phyloP scores from a whole-genome alignment of 2,113 vertebrate genomes.

The Nycticebus coucang region DNA sequence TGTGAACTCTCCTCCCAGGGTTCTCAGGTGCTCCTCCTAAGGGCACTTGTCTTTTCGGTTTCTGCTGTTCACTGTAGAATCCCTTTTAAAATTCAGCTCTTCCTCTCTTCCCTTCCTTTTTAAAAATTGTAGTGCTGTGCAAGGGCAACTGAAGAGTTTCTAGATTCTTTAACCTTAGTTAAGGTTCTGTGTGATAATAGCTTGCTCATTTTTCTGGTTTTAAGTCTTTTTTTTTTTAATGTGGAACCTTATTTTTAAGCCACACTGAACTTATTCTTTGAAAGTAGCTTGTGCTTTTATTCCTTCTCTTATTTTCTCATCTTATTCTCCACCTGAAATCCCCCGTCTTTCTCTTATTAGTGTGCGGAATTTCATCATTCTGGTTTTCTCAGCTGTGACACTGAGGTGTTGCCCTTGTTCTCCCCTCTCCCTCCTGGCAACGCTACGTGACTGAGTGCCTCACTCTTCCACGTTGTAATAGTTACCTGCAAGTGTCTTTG shows the following conservation, averaged over 20 bases:
- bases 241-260: neutral
- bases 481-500: neutral
- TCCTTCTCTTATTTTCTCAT: neutral
- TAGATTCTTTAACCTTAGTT: neutral
- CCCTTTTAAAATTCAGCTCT: neutral
- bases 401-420: neutral
- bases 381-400: neutral
- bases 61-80: neutral
- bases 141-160: neutral
- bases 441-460: neutral
- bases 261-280: neutral
- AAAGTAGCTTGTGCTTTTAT: neutral
- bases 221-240: neutral
- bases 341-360: rapidly evolving
- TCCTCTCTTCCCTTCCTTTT: rapidly evolving
- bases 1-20: neutral
- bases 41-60: neutral
- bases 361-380: neutral
- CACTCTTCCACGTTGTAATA: rapidly evolving
- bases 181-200: neutral
- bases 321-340: neutral
- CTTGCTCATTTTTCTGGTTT: neutral
- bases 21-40: neutral
- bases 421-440: neutral
- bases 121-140: neutral